Evolutionary conservation across 2,888 invertebrate genomes (phyloP), one percentile per base, ranked within the genome.

Genomic region (Melanchra persicariae): DNA sequence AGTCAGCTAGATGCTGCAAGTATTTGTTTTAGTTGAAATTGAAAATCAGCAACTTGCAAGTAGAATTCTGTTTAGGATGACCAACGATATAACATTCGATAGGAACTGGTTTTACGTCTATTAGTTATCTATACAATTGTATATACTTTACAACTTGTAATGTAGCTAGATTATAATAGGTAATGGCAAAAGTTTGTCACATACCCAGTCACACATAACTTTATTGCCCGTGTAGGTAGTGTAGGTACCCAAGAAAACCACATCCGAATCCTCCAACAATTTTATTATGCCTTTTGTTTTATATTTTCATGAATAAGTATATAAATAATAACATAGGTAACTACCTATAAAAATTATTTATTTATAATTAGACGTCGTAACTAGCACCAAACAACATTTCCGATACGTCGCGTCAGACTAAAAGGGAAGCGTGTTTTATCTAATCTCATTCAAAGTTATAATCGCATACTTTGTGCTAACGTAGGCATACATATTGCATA

Each of bases 341-440:
- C n/a, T n/a, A n/a, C n/a, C n/a, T n/a, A n/a, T n/a, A n/a, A n/a
- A n/a, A n/a, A n/a, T n/a, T n/a, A n/a, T n/a, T n/a, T n/a, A n/a
- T n/a, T n/a, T n/a, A n/a, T n/a, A n/a, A n/a, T n/a, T n/a, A n/a
- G n/a, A n/a, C n/a, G n/a, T n/a, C n/a, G n/a, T n/a, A n/a, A n/a
- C 8, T 17, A 40, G 22, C 49, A 30, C 15, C 15, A 47, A 67
- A 34, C 8, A 54, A 45, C n/a, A 34, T 68, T 68, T 45, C 43
- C 34, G 34, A 45, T 37, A 26, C 8, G 19, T 34, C n/a, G 19
- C n/a, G 40, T 17, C 40, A 40, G 15, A 15, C 7, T 24, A 45
- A 47, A 65, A 34, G 19, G 66, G 45, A 60, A 45, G 59, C 22
- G 19, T n/a, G 26, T 49, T 37, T 49, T 66, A 62, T 62, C 66